Evolutionary conservation across 2,797 vertebrate genomes (phyloP).

Genomic region (Hemibagrus guttatus): DNA sequence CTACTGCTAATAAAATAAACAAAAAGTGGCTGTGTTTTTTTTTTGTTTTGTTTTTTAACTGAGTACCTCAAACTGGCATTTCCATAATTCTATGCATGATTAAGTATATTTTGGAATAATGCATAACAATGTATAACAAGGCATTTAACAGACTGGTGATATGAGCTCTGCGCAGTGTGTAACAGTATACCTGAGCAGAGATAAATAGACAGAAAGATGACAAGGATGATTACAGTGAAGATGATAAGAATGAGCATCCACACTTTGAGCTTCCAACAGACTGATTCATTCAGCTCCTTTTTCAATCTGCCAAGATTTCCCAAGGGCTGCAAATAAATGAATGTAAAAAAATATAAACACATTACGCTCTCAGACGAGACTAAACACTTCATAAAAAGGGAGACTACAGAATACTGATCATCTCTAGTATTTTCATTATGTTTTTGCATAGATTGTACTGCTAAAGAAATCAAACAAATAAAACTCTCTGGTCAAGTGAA

Average conservation of each 20-base stretch:
- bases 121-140: not conserved
- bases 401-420: not conserved
- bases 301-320: not conserved
- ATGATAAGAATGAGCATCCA: slow-evolving; percentile 64
- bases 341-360: not conserved
- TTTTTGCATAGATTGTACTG: not conserved
- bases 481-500: not conserved
- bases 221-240: slow-evolving; percentile 50
- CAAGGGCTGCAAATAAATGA: slow-evolving; percentile 23
- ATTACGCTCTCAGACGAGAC: not conserved
- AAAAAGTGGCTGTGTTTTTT: not conserved
- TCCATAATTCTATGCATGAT: not conserved
- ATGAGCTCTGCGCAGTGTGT: not conserved
- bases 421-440: not conserved
- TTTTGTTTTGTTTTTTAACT: not conserved
- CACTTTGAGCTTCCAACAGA: slow-evolving; percentile 53
- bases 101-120: not conserved
- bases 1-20: not conserved
- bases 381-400: not conserved
- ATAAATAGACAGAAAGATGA: slow-evolving; percentile 52
- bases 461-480: not conserved
- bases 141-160: not conserved
- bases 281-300: slow-evolving; percentile 45
- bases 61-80: not conserved
- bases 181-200: slow-evolving; percentile 65